Conservation (phyloP, 64 coral and sea anemone genomes). For the Stichodactyla mertensii region DNA sequence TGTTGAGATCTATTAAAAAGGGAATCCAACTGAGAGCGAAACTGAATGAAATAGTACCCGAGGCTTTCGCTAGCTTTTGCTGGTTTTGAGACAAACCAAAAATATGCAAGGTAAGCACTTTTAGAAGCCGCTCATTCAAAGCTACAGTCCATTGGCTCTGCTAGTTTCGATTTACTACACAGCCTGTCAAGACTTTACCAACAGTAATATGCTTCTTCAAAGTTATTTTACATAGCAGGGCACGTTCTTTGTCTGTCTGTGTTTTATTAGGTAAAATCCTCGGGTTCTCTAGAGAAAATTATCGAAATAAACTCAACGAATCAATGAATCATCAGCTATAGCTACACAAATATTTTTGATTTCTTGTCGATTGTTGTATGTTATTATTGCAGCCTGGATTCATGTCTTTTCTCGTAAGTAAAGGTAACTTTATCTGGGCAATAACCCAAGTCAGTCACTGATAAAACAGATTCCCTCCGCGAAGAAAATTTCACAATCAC, state of each 20-base stretch:
- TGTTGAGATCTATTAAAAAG: not conserved
- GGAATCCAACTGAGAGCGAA: not conserved
- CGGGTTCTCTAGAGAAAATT: no score
- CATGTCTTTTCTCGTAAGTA: not conserved
- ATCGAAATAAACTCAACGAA: no score
- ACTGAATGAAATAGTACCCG: not conserved
- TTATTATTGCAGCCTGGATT: not conserved
- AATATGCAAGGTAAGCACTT: conserved; percentile 12
- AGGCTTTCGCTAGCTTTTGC: not conserved
- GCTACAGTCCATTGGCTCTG: not conserved
- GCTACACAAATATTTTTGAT: not conserved
- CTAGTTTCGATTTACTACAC: not conserved
- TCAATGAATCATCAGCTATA: no score
- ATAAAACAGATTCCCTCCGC: not conserved
- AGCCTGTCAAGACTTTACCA: not conserved
- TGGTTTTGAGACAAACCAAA: not conserved
- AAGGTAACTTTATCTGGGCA: not conserved
- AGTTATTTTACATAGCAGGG: not conserved
- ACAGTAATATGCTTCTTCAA: not conserved
- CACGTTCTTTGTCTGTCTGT: no score
- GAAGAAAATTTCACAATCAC: no score
- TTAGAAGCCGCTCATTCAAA: not conserved
- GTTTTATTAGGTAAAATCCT: no score
- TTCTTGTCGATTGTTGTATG: not conserved
- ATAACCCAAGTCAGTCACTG: not conserved